phyloP scores from a whole-genome alignment of 1,140 invertebrate genomes.

The Aphelenchoides avenae region DNA sequence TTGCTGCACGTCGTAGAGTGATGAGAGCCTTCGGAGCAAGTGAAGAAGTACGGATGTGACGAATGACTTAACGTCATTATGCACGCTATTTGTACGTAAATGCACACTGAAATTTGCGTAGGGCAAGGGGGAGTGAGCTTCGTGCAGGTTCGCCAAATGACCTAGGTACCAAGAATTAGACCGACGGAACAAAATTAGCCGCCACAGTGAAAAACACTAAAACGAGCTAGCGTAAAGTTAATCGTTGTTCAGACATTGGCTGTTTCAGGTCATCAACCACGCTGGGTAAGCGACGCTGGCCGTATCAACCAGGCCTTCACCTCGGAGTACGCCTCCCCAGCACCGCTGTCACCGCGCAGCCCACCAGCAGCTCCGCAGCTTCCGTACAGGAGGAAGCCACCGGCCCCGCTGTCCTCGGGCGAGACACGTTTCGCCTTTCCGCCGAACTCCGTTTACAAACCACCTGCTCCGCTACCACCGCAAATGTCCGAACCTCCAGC shows the following conservation, averaged over 20 bases:
- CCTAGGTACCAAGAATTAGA: too few species aligned
- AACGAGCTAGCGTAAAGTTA: neutral
- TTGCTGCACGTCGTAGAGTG: too few species aligned
- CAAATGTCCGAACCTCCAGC: neutral
- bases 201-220: too few species aligned
- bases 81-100: too few species aligned
- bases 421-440: slow-evolving; percentile 43
- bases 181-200: too few species aligned
- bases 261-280: slow-evolving; percentile 22
- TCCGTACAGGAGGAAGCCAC: slow-evolving; percentile 16
- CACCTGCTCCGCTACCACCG: neutral
- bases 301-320: slow-evolving; percentile 42
- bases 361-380: neutral
- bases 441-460: slow-evolving; percentile 14
- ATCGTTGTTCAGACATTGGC: slow-evolving; percentile 3
- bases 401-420: slow-evolving; percentile 37
- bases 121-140: too few species aligned
- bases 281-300: slow-evolving; percentile 36
- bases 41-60: too few species aligned
- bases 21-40: too few species aligned
- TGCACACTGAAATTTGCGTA: too few species aligned
- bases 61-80: too few species aligned
- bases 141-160: neutral
- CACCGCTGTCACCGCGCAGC: slow-evolving; percentile 18
- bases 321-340: slow-evolving; percentile 29